Percentiles rank a stretch among this genome's conserved stretches.
phyloP scores from a whole-genome alignment of 2,888 invertebrate genomes.

The Microplitis deprimator region DNA sequence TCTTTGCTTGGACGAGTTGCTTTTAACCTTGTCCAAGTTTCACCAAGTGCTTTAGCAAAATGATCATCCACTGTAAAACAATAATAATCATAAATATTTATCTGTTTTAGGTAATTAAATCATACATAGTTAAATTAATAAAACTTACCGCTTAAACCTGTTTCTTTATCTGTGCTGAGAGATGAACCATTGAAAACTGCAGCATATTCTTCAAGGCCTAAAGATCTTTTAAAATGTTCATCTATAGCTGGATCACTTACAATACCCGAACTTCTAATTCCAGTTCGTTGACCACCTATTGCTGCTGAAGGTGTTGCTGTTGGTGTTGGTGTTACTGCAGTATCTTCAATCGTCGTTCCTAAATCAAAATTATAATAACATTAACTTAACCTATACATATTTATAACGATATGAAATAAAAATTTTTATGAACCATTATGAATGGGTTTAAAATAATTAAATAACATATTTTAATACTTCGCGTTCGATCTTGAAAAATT shows the following conservation, averaged over 20 bases:
- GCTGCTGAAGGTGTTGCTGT: conserved; percentile 65
- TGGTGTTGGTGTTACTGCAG: conserved; percentile 65
- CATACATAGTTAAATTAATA: background rate
- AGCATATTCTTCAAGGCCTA: conserved; percentile 80
- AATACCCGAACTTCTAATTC: conserved; percentile 61
- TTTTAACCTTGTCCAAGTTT: conserved; percentile 70
- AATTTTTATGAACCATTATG: background rate
- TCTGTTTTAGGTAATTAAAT: conserved; percentile 23
- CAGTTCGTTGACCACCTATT: conserved; percentile 63
- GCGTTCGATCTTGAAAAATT: background rate
- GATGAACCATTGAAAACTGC: conserved; percentile 67
- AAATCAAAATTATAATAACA: conserved; percentile 40
- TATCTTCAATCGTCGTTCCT: conserved; percentile 68
- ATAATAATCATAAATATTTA: background rate
- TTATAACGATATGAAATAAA: too few species aligned
- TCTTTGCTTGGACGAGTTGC: conserved; percentile 65
- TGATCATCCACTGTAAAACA: conserved; percentile 66
- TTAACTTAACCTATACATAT: conserved; percentile 13
- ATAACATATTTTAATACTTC: conserved; percentile 17
- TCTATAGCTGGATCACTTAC: conserved; percentile 90
- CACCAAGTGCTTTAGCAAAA: conserved; percentile 69
- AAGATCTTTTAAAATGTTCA: conserved; percentile 93
- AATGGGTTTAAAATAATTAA: background rate
- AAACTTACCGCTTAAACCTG: conserved; percentile 66
- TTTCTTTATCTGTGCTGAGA: conserved; percentile 62